phyloP scores from a whole-genome alignment of 2,888 invertebrate genomes.

The Branchellion lobata region DNA sequence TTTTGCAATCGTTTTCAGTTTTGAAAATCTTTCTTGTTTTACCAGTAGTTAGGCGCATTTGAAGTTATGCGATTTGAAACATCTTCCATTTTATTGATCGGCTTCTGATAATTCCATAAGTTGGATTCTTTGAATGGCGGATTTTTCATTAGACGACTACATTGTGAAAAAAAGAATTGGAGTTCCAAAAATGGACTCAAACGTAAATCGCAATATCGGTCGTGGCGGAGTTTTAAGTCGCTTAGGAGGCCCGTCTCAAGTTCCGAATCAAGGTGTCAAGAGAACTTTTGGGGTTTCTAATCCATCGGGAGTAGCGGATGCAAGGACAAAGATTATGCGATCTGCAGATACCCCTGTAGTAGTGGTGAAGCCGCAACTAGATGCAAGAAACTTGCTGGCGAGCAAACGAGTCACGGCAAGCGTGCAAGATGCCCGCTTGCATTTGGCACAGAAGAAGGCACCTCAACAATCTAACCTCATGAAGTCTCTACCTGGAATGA shows the following conservation, averaged over 20 bases:
- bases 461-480: neutral
- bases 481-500: neutral
- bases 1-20: too few relatives aligned
- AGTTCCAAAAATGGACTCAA: neutral
- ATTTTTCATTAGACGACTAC: slow-evolving; percentile 27
- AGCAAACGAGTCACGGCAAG: neutral
- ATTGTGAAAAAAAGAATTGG: slow-evolving; percentile 18
- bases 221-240: neutral
- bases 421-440: neutral
- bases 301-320: neutral
- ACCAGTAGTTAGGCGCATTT: too few relatives aligned
- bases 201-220: too few relatives aligned
- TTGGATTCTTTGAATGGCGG: neutral
- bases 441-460: neutral
- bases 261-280: neutral
- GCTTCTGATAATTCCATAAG: too few relatives aligned
- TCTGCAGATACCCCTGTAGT: neutral
- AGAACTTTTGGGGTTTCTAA: neutral
- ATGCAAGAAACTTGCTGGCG: slow-evolving; percentile 19
- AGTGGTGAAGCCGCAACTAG: slow-evolving; percentile 19
- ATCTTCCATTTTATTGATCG: too few relatives aligned
- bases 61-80: too few relatives aligned
- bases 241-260: neutral
- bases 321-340: slow-evolving; percentile 1
- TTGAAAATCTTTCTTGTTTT: too few relatives aligned